Percentiles rank a stretch among this genome's conserved stretches.
Evolutionary conservation across 2,797 vertebrate genomes (phyloP).

Genomic region (Ceryle rudis): DNA sequence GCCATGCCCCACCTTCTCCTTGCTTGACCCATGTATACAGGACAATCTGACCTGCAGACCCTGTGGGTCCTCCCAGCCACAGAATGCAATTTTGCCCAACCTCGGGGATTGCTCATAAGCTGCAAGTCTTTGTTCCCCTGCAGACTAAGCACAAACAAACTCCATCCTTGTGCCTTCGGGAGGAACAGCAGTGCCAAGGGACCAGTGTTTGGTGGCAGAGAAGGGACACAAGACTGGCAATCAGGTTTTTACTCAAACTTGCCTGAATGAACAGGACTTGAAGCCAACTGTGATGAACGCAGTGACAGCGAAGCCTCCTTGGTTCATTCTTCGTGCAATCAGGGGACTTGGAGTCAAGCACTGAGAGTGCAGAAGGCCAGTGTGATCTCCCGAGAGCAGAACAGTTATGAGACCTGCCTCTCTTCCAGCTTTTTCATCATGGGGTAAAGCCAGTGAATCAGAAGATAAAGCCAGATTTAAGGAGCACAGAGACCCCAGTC

Average conservation of each 20-base stretch:
- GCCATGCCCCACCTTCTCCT: not conserved
- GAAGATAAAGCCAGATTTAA: not conserved
- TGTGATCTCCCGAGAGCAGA: not conserved
- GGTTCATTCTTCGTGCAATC: not conserved
- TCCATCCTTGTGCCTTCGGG: not conserved
- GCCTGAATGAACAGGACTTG: not conserved
- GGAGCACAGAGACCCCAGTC: not conserved
- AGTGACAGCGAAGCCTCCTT: not conserved
- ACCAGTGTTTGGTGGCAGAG: not conserved
- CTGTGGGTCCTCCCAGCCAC: not conserved
- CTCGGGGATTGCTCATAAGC: not conserved
- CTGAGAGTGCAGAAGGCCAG: not conserved
- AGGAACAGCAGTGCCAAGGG: not conserved
- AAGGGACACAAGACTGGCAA: not conserved
- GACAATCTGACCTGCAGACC: not conserved
- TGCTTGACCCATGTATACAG: accelerated
- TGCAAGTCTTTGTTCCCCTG: not conserved
- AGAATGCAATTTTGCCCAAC: not conserved
- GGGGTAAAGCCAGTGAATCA: not conserved
- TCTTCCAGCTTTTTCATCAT: not conserved
- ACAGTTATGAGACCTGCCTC: not conserved
- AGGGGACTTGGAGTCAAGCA: not conserved
- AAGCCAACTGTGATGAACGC: not conserved
- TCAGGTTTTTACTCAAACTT: not conserved
- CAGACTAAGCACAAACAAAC: not conserved